Evolutionary conservation across 2,113 vertebrate genomes (phyloP).

Genomic region (Sphyrna mokarran): DNA sequence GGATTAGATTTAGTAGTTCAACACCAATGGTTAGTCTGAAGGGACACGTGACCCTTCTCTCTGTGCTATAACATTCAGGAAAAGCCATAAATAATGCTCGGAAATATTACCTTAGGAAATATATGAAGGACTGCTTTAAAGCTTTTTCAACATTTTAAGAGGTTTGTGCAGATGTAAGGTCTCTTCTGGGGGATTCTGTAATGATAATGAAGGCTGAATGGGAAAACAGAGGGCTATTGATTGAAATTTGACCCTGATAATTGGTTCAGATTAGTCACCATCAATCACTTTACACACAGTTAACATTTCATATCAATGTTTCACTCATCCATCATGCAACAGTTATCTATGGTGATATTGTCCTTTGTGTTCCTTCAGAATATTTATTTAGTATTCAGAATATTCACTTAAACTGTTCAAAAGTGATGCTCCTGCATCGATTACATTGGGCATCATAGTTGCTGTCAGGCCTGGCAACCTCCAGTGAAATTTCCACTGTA

Average conservation of each 20-base stretch:
- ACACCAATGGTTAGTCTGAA: not conserved
- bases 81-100: not conserved
- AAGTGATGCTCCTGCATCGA: too few species aligned
- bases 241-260: slow-evolving; percentile 35
- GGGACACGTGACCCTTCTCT: not conserved
- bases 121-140: not conserved
- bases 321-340: not conserved
- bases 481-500: not conserved
- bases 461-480: not conserved
- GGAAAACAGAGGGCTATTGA: slow-evolving; percentile 28
- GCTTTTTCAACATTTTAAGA: not conserved
- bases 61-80: not conserved
- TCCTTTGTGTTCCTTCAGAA: not conserved
- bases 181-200: not conserved
- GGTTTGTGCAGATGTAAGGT: not conserved
- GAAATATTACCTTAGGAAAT: not conserved
- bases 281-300: slow-evolving; percentile 32
- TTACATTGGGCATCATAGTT: not conserved
- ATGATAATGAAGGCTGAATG: slow-evolving; percentile 27
- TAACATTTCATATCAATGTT: slow-evolving; percentile 30
- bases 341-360: not conserved
- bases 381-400: not conserved
- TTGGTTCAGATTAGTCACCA: slow-evolving; percentile 32
- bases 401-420: not conserved
- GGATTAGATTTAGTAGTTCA: not conserved